phyloP scores from a whole-genome alignment of 2,113 vertebrate genomes.

The Macquaria australasica region DNA sequence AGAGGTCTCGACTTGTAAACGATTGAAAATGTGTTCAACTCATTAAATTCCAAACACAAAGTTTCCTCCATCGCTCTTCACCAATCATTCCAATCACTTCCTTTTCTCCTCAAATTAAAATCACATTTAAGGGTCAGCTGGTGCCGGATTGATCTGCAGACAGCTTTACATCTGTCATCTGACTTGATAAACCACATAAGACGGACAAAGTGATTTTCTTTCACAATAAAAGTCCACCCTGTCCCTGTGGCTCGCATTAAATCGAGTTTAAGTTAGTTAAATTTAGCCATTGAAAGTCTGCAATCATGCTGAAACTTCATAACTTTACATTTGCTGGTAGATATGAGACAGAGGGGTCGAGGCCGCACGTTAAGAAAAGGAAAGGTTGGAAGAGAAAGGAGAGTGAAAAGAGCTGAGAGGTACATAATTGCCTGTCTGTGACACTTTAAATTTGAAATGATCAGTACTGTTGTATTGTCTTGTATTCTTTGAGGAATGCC shows the following conservation, averaged over 20 bases:
- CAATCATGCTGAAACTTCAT: not conserved
- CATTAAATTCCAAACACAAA: slow-evolving; percentile 31
- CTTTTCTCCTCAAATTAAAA: slow-evolving; percentile 19
- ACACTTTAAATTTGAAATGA: too few relatives aligned
- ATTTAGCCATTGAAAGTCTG: not conserved
- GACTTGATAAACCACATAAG: not conserved
- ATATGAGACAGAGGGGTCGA: not conserved
- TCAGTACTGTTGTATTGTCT: too few relatives aligned
- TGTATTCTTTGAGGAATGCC: too few relatives aligned
- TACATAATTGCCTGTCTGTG: too few relatives aligned
- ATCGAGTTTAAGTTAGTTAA: not conserved
- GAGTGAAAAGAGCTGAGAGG: too few relatives aligned
- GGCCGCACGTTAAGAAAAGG: too few relatives aligned
- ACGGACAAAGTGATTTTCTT: not conserved
- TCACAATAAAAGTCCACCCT: slow-evolving; percentile 7
- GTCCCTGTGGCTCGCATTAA: not conserved
- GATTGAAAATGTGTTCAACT: slow-evolving; percentile 18
- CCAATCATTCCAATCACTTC: slow-evolving; percentile 2
- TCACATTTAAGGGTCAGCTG: not conserved
- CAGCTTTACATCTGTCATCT: not conserved
- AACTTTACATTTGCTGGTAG: not conserved
- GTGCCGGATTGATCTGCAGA: slow-evolving; percentile 6
- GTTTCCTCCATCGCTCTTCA: not conserved
- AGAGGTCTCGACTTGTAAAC: slow-evolving; percentile 7
- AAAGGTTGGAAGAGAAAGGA: too few relatives aligned